Evolutionary conservation across 2,888 invertebrate genomes (phyloP).

Genomic region (Archips crataeganus): DNA sequence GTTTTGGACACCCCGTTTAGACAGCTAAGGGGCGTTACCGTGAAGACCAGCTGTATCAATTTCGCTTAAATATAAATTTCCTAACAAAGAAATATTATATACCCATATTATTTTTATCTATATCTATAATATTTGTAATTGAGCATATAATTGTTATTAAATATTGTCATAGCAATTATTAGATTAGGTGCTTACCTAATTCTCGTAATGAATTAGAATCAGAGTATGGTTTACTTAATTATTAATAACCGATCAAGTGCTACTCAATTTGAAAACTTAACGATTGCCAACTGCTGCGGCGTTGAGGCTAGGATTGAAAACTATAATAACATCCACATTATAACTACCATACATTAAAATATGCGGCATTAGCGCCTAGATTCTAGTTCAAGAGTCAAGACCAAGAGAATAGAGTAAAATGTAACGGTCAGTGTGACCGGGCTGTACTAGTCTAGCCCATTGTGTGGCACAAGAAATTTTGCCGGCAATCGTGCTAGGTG

Average conservation of each 20-base stretch:
- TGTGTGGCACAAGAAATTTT: slow-evolving; percentile 52
- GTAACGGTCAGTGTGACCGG: slow-evolving; percentile 60
- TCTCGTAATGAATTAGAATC: neutral
- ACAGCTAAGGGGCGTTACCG: too few species aligned
- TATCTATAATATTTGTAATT: too few species aligned
- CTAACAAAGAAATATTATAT: too few species aligned
- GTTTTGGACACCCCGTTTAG: too few species aligned
- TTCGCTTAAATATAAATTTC: too few species aligned
- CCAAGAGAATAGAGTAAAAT: slow-evolving; percentile 43
- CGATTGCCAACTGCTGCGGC: neutral
- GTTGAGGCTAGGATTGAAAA: neutral
- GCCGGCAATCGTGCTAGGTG: slow-evolving; percentile 55
- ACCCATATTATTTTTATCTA: too few species aligned
- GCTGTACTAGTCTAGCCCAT: slow-evolving; percentile 48
- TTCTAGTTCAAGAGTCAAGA: slow-evolving; percentile 38
- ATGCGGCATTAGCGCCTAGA: slow-evolving; percentile 17
- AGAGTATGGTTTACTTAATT: neutral
- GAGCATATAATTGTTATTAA: neutral
- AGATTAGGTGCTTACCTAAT: neutral
- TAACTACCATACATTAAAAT: neutral
- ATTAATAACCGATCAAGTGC: neutral
- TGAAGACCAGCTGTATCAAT: too few species aligned
- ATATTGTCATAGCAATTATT: neutral
- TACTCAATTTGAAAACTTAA: neutral
- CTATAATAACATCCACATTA: neutral